phyloP scores from a whole-genome alignment of 2,888 invertebrate species.

The Pachymerium ferrugineum region DNA sequence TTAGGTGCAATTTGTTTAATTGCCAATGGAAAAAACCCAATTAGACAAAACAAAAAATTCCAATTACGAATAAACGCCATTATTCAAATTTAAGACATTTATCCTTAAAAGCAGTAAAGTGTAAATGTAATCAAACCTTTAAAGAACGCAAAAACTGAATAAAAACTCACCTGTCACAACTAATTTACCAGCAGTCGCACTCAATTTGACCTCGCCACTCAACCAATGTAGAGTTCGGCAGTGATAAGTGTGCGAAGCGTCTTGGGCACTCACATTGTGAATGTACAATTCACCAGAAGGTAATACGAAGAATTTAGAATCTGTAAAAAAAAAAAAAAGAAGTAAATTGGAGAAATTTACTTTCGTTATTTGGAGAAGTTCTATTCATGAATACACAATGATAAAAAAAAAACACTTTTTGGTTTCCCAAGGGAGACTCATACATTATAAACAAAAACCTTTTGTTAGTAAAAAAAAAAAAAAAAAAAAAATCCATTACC shows the following conservation, averaged over 20 bases:
- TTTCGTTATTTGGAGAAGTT: neutral
- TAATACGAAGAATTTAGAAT: slow-evolving; percentile 89
- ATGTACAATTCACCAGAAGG: slow-evolving; percentile 94
- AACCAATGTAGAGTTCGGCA: slow-evolving; percentile 88
- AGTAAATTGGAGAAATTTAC: neutral
- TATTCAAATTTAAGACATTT: too few relatives aligned
- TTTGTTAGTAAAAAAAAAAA: neutral
- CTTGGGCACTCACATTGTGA: slow-evolving; percentile 87
- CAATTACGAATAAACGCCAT: too few relatives aligned
- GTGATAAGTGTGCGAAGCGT: slow-evolving; percentile 89
- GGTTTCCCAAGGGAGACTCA: too few relatives aligned
- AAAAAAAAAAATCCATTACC: neutral
- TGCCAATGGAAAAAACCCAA: too few relatives aligned
- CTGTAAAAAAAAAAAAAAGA: slow-evolving; percentile 52
- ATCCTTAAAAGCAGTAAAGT: too few relatives aligned
- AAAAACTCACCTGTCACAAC: slow-evolving; percentile 85
- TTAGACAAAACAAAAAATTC: too few relatives aligned
- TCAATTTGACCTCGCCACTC: slow-evolving; percentile 85
- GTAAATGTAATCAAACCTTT: too few relatives aligned
- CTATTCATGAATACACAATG: neutral
- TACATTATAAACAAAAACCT: neutral
- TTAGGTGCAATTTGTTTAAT: too few relatives aligned
- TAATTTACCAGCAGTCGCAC: slow-evolving; percentile 86
- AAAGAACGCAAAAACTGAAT: too few relatives aligned
- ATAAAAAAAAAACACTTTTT: neutral